Evolutionary conservation across 2,797 vertebrate species (phyloP).

Genomic region (Yasuhikotakia modesta): DNA sequence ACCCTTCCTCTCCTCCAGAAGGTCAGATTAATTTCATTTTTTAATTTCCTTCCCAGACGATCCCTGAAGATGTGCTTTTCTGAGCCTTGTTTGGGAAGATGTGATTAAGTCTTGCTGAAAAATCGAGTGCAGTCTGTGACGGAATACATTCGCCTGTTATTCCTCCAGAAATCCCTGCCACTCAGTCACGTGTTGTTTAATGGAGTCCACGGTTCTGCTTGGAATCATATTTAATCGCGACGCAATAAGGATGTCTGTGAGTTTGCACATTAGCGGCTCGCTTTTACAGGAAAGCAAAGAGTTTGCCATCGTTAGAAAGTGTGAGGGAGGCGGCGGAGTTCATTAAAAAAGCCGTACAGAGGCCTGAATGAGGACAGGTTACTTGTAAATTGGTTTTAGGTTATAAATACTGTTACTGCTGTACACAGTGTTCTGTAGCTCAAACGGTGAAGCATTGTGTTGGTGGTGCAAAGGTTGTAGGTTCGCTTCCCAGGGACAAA

Average conservation of each 20-base stretch:
- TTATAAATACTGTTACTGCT: not conserved
- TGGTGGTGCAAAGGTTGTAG: too few relatives aligned
- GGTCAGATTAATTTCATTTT: constrained; percentile 74
- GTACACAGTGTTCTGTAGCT: too few relatives aligned
- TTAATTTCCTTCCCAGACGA: constrained; percentile 73
- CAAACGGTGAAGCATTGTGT: too few relatives aligned
- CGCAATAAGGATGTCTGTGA: constrained; percentile 52
- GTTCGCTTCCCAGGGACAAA: too few relatives aligned
- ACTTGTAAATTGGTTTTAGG: not conserved
- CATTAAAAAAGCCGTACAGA: not conserved
- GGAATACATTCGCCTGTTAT: constrained; percentile 62
- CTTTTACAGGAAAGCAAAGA: constrained; percentile 54
- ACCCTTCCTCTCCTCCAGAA: constrained; percentile 60
- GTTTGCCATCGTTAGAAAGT: constrained; percentile 50
- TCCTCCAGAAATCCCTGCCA: constrained; percentile 48
- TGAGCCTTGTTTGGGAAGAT: constrained; percentile 63
- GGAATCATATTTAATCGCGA: constrained; percentile 44
- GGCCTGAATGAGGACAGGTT: not conserved
- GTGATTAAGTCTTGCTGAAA: constrained; percentile 67
- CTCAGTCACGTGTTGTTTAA: constrained; percentile 55
- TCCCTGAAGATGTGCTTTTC: constrained; percentile 64
- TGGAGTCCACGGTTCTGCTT: constrained; percentile 51
- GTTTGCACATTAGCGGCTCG: constrained; percentile 57
- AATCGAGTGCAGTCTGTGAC: constrained; percentile 49
- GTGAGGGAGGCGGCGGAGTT: not conserved